Conservation (phyloP, 2,113 vertebrate species). For the Azemiops feae region DNA sequence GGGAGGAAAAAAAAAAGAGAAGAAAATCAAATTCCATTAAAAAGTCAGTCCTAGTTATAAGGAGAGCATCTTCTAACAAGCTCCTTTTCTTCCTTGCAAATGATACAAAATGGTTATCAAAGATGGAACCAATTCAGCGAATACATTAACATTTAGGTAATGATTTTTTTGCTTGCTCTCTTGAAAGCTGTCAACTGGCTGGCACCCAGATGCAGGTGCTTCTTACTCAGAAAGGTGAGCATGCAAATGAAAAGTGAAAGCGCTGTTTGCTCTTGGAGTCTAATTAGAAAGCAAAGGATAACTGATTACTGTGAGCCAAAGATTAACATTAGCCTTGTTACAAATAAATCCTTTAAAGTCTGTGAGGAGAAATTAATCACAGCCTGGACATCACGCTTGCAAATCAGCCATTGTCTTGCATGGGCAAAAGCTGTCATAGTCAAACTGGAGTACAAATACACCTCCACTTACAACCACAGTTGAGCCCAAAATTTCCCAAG, state of each 20-base stretch:
- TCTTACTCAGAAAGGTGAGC: neutral
- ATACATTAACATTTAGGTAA: neutral
- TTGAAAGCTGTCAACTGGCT: slow-evolving; percentile 7
- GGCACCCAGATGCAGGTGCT: neutral
- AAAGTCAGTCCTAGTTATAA: neutral
- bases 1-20: neutral
- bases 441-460: too few relatives aligned
- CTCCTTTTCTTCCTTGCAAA: neutral
- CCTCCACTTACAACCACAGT: neutral
- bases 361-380: neutral
- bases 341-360: neutral
- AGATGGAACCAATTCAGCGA: neutral
- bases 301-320: neutral
- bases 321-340: neutral
- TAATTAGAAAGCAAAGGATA: slow-evolving; percentile 3
- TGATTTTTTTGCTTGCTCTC: neutral
- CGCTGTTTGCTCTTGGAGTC: neutral
- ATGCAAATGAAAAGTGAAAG: neutral
- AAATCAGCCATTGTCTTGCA: neutral
- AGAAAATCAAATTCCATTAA: neutral
- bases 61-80: neutral
- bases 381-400: neutral
- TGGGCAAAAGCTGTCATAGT: neutral
- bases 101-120: accelerated
- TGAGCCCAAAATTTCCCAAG: neutral